Evolutionary conservation across 1,140 invertebrate genomes (phyloP).

Genomic region (Drosophila kurseongensis): DNA sequence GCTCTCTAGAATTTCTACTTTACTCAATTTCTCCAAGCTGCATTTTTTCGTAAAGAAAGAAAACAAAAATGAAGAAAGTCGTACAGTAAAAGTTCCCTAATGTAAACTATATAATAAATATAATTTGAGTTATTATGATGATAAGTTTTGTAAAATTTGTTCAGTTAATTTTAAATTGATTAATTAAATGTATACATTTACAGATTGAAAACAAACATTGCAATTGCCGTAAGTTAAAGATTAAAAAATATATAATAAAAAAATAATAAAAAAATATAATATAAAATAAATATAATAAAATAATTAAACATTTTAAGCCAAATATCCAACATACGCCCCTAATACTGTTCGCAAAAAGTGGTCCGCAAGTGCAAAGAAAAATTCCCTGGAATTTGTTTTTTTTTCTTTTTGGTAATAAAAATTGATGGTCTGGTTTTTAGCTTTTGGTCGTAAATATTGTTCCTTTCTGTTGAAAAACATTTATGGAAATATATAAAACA

Average conservation of each 20-base stretch:
- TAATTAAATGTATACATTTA: not conserved
- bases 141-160: no score
- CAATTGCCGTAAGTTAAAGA: not conserved
- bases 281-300: no score
- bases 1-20: not conserved
- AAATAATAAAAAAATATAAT: no score
- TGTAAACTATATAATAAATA: no score
- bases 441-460: conserved; percentile 12
- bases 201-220: not conserved
- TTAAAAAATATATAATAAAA: no score
- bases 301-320: not conserved
- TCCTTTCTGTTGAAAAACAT: conserved; percentile 29
- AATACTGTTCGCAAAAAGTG: conserved; percentile 2
- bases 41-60: not conserved
- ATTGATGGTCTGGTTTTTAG: conserved; percentile 2
- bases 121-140: no score
- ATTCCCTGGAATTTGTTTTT: not conserved
- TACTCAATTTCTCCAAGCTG: not conserved
- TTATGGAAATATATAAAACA: conserved; percentile 58
- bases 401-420: conserved; percentile 6
- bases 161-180: no score
- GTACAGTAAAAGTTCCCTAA: not conserved
- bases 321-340: not conserved
- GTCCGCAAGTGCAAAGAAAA: conserved; percentile 6
- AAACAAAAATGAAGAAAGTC: not conserved